Conservation (phyloP, 2,888 invertebrate species). For the Tetrapedia diversipes region DNA sequence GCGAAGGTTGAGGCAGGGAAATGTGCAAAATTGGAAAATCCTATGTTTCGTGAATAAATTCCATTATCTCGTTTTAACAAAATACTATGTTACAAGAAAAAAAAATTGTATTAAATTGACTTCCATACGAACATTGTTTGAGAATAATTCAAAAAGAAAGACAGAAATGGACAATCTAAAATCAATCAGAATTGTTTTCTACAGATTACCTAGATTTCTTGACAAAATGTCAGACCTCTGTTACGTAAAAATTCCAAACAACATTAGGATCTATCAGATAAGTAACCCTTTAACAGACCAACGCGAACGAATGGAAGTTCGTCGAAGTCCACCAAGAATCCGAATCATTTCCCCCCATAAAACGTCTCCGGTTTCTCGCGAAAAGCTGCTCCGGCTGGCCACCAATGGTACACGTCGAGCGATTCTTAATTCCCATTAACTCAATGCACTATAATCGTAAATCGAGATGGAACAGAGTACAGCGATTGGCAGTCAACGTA, state of each 20-base stretch:
- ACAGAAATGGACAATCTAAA: too few relatives aligned
- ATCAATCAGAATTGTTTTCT: neutral
- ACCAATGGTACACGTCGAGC: constrained; percentile 19
- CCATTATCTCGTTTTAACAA: too few relatives aligned
- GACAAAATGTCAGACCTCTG: too few relatives aligned
- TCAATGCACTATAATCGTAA: constrained; percentile 69
- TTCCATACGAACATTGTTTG: too few relatives aligned
- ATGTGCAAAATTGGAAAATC: too few relatives aligned
- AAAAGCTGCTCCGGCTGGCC: constrained; percentile 10
- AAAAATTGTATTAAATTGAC: too few relatives aligned
- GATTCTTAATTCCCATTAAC: constrained; percentile 67
- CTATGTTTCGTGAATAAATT: too few relatives aligned
- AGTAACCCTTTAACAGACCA: neutral
- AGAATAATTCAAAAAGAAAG: too few relatives aligned
- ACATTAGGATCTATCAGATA: neutral
- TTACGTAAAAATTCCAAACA: constrained; percentile 3
- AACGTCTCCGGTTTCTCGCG: constrained; percentile 24
- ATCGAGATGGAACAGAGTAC: constrained; percentile 51
- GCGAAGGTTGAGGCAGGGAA: too few relatives aligned
- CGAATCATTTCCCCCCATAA: constrained; percentile 18
- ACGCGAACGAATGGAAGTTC: constrained; percentile 1
- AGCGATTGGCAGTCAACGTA: constrained; percentile 55
- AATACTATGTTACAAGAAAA: too few relatives aligned
- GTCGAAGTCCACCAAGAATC: neutral
- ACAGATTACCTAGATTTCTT: neutral